Conservation (phyloP, 2,888 invertebrate species). For the Homarus gammarus region DNA sequence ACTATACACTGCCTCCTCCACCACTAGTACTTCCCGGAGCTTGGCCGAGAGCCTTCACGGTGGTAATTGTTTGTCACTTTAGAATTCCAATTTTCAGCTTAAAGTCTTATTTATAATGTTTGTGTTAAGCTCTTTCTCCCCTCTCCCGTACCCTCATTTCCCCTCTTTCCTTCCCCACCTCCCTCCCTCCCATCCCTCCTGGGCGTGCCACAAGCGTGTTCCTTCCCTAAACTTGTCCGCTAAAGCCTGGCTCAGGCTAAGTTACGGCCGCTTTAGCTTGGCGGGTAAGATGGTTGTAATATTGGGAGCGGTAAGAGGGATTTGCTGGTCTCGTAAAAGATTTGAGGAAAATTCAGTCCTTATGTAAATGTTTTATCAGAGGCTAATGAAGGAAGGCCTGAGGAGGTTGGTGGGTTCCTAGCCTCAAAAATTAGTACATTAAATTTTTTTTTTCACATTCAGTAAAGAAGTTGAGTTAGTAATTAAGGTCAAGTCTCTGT, state of each 20-base stretch:
- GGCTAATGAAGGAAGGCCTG: too few relatives aligned
- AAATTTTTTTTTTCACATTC: too few relatives aligned
- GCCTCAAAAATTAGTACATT: too few relatives aligned
- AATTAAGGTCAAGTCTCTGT: too few relatives aligned
- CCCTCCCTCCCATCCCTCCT: not conserved
- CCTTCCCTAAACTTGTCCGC: not conserved
- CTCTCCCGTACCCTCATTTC: not conserved
- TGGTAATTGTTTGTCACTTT: not conserved
- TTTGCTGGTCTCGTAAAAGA: not conserved
- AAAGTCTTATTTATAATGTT: not conserved
- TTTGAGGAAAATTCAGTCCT: not conserved
- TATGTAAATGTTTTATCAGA: not conserved
- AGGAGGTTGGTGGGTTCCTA: too few relatives aligned
- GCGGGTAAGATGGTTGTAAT: not conserved
- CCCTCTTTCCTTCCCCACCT: not conserved
- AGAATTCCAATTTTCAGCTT: not conserved
- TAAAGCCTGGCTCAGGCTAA: not conserved
- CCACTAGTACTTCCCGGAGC: not conserved
- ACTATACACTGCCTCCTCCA: too few relatives aligned
- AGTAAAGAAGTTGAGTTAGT: too few relatives aligned
- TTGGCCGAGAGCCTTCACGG: not conserved
- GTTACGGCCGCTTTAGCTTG: not conserved
- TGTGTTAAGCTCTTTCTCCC: not conserved
- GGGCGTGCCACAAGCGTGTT: not conserved
- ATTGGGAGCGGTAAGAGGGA: not conserved